These are phyloP conservation scores for Pelecanoides urinatrix DNA, from an alignment of 2,113 vertebrate species.

Conservation along the genomic window DNA sequence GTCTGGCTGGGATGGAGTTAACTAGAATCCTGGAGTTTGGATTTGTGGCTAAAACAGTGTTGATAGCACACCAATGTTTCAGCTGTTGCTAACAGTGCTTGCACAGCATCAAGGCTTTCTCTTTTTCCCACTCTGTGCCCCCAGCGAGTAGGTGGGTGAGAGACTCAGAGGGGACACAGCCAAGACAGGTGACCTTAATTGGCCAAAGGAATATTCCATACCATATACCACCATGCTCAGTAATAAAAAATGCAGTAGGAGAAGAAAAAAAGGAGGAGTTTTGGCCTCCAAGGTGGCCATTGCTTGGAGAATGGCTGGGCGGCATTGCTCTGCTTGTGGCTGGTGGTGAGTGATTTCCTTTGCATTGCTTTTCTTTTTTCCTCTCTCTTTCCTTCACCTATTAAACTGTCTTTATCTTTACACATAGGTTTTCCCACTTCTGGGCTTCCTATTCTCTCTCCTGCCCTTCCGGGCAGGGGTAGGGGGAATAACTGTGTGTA, in stretches of 20 bases:
- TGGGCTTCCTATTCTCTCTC: not conserved
- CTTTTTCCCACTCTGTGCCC: not conserved
- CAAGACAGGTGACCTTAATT: not conserved
- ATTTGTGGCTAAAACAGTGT: not conserved
- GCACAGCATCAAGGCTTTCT: not conserved
- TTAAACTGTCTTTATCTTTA: not conserved
- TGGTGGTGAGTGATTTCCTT: not conserved
- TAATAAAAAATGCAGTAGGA: not conserved
- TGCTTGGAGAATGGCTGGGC: not conserved
- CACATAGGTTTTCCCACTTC: not conserved
- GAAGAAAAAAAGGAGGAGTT: not conserved
- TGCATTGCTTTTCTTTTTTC: not conserved
- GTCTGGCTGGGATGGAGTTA: not conserved
- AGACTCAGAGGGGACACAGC: not conserved
- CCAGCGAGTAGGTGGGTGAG: not conserved
- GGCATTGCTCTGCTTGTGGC: not conserved
- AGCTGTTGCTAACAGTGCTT: not conserved
- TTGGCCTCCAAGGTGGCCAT: not conserved
- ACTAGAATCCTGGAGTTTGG: not conserved
- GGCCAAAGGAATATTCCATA: not conserved
- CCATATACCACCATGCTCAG: not conserved
- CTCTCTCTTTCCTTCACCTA: not conserved
- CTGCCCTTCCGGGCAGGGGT: not conserved
- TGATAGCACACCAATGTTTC: not conserved
- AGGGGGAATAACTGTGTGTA: not conserved